These are phyloP conservation scores for Timema cristinae DNA, from an alignment of 2,888 invertebrate species.

Conservation along the genomic window DNA sequence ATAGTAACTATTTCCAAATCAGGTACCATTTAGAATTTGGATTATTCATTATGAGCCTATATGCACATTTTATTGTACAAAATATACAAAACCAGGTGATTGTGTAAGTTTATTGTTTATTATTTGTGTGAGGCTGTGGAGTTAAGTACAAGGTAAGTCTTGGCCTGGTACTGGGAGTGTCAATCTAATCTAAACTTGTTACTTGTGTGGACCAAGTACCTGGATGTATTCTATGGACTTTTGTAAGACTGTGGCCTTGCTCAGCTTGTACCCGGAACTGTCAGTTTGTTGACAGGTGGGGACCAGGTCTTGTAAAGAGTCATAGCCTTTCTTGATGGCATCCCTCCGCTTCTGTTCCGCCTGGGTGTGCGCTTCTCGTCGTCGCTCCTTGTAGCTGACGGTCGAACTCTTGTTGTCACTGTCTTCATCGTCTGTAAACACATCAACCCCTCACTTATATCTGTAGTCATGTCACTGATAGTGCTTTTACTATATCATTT, in stretches of 20 bases:
- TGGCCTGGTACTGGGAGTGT: no score
- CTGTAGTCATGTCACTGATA: no score
- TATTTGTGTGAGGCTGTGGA: no score
- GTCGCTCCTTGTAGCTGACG: slow-evolving; percentile 85
- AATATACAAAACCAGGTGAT: no score
- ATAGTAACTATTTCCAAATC: no score
- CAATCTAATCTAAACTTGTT: no score
- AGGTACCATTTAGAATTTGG: no score
- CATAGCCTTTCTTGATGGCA: slow-evolving; percentile 96
- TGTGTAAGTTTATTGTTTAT: no score
- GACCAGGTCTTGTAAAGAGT: slow-evolving; percentile 86
- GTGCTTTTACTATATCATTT: no score
- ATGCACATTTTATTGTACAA: no score
- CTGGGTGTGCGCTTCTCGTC: slow-evolving; percentile 92
- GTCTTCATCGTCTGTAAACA: slow-evolving; percentile 52
- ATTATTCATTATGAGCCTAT: no score
- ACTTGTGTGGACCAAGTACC: slow-evolving; percentile 32
- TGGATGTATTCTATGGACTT: slow-evolving; percentile 87
- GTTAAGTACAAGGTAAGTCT: no score
- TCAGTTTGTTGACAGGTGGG: slow-evolving; percentile 93
- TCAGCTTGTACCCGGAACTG: slow-evolving; percentile 87
- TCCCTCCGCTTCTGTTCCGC: slow-evolving; percentile 96
- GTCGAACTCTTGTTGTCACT: slow-evolving; percentile 56
- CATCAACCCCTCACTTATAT: background rate
- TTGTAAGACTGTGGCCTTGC: slow-evolving; percentile 93